phyloP scores from a whole-genome alignment of 2,797 vertebrate genomes.

The Halcyon chelicuti region DNA sequence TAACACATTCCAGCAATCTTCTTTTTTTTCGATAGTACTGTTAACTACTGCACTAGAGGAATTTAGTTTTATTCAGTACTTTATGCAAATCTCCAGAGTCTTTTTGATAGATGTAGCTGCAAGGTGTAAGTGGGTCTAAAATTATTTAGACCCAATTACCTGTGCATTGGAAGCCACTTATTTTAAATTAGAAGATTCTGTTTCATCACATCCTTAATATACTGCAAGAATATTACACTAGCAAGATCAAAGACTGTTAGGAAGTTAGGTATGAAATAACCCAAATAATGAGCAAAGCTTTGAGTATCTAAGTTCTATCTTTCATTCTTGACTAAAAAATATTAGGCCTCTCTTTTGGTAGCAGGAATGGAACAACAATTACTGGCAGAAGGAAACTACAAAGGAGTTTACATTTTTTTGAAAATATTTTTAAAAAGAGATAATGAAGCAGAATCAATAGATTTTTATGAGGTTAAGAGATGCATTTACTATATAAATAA shows the following conservation, averaged over 20 bases:
- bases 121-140: constrained; percentile 18
- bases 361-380: not conserved
- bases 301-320: not conserved
- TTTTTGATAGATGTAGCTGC: constrained; percentile 30
- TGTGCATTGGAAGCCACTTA: constrained; percentile 11
- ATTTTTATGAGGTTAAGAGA: not conserved
- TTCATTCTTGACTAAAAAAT: constrained; percentile 13
- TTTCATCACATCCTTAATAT: constrained; percentile 43
- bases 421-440: not conserved
- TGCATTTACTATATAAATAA: not conserved
- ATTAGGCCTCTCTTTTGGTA: not conserved
- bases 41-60: not conserved
- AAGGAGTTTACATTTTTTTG: not conserved
- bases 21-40: not conserved
- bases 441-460: not conserved
- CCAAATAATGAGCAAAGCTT: constrained; percentile 14
- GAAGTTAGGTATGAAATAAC: not conserved
- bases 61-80: constrained; percentile 29
- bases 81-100: not conserved
- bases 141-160: constrained; percentile 63
- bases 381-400: not conserved
- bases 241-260: constrained; percentile 49
- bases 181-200: constrained; percentile 48
- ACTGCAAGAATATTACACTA: not conserved
- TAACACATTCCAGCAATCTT: not conserved